Evolutionary conservation across 2,888 invertebrate species (phyloP).

Genomic region (Pilophorus perplexus): DNA sequence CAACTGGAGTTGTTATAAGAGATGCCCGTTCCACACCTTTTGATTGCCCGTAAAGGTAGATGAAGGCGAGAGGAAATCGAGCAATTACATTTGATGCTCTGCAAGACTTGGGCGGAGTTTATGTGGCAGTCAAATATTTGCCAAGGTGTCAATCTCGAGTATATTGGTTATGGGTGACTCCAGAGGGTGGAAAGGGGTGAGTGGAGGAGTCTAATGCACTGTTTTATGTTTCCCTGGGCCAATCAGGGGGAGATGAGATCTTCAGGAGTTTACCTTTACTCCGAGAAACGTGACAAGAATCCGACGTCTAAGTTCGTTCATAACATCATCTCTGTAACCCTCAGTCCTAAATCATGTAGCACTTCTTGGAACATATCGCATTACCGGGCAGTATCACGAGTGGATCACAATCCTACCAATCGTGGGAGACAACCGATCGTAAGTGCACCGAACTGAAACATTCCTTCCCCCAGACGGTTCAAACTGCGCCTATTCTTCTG

Average conservation of each 20-base stretch:
- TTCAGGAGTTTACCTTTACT: neutral
- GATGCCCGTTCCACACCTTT: no score
- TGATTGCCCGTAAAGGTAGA: conserved; percentile 33
- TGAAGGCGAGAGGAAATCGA: conserved; percentile 26
- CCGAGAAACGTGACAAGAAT: neutral
- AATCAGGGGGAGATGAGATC: neutral
- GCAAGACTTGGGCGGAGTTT: neutral
- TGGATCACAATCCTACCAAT: no score
- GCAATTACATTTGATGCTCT: conserved; percentile 40
- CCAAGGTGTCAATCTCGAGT: conserved; percentile 32
- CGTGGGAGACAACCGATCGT: no score
- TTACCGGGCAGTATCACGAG: no score
- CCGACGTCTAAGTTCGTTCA: neutral
- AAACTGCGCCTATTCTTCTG: neutral
- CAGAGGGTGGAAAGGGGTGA: neutral
- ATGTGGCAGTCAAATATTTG: conserved; percentile 25
- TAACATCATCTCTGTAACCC: neutral
- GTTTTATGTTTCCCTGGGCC: neutral
- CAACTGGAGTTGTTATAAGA: no score
- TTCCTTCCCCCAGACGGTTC: no score
- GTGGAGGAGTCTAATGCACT: neutral
- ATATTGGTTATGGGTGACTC: conserved; percentile 12
- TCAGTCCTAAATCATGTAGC: no score
- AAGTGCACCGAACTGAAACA: no score
- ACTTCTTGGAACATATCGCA: no score